Evolutionary conservation across 2,113 vertebrate genomes (phyloP), one percentile per base, ranked within the genome.

Genomic region (Sceloporus tristichus): DNA sequence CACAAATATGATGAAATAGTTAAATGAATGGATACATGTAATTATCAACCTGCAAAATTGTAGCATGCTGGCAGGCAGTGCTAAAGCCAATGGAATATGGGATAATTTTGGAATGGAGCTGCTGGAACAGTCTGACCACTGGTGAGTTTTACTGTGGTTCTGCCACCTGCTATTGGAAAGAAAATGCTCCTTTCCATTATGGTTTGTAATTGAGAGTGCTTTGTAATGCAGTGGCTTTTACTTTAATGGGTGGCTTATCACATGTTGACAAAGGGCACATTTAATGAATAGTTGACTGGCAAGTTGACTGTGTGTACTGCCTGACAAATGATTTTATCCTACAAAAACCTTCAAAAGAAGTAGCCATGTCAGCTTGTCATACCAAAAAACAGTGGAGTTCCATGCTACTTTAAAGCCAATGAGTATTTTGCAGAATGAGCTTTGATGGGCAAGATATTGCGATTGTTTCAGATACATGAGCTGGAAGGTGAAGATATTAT

Each of bases 201-300:
- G 95, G 97, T 97, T 97, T 96, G 95, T 96, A 96, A 95, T 98
- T 96, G 93, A 94, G 96, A 97, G 95, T 95, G 95, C 97, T 96
- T 98, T 97, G 96, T 96, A 97, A 97, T 97, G 96, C 94, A 97
- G 97, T 94, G 94, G 95, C 96, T 97, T 97, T 96, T 96, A 94
- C 91, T 90, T 84, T 96, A 97, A 97, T 97, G 97, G 97, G 97
- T 98, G 96, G 96, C 97, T 98, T 96, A 97, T 96, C 92, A 90
- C 94, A 96, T 97, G 96, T 96, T 98, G 97, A 98, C 97, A 97
- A 97, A 98, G 97, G 94, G 92, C 91, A 94, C 91, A 94, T 97
- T 97, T 98, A 98, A 98, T 98, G 97, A 97, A 97, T 96, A 97
- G 93, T 38, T 97, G 97, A 97, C 96, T 97, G 96, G 95, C 96